Evolutionary conservation across 1,140 invertebrate genomes (phyloP), one percentile per base, ranked within the genome.

Genomic region (Helicoverpa zea): DNA sequence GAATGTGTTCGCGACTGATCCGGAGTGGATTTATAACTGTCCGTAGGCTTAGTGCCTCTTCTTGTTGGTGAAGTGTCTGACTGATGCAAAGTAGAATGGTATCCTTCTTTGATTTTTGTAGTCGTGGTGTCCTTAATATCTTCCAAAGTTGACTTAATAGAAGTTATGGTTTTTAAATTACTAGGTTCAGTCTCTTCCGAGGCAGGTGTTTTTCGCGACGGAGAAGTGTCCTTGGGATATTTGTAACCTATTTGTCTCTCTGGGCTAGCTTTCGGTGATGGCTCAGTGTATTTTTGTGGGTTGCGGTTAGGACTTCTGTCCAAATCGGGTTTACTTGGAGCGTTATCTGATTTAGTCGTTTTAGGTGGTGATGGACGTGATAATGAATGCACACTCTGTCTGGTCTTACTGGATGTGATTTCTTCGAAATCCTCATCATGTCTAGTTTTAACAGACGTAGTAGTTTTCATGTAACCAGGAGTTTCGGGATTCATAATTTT

Each of bases 211-310:
- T 76, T 47, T 63, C 54, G 77, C 54, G 43, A 52, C 10, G 74
- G 74, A 43, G 74, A 81, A 30, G 74, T 56, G 49, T 78, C 59
- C 30, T 82, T 75, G 43, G 51, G 52, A 54, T 59, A 59, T 43
- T 9, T 61, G 7, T 72, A 49, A 52, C 29, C 0, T 10, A n/a
- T 14, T 51, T 72, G 54, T 30, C 73, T 75, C n/a, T 82, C 77
- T 47, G 76, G 81, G 49, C 76, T 82, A 14, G 47, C 4, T 59
- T 63, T 75, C 11, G 72, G 11, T 58, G 61, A 70, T 14, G 63
- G n/a, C 18, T 56, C 47, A 12, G 52, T 54, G 13, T 56, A 63
- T n/a, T 18, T 43, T 5, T 43, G 9, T 54, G 54, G 54, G 14
- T 11, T 23, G 54, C 12, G 29, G 74, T 52, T 30, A n/a, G 75